phyloP scores from a whole-genome alignment of 2,797 vertebrate species.

The Pseudotriccus pelzelni region DNA sequence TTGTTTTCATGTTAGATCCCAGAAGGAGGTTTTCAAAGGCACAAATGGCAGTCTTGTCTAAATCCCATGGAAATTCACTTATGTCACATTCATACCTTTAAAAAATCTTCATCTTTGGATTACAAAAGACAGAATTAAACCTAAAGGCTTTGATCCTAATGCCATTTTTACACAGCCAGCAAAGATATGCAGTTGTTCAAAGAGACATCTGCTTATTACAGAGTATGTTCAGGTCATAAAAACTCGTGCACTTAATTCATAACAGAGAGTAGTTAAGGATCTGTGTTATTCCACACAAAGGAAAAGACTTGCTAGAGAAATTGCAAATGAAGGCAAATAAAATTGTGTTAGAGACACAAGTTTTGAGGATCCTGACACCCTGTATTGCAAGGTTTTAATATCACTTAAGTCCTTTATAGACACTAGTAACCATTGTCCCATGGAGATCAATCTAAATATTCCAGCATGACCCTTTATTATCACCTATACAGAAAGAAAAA shows the following conservation, averaged over 20 bases:
- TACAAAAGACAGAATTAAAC: not conserved
- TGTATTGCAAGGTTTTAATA: not conserved
- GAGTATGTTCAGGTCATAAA: not conserved
- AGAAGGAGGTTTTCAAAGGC: not conserved
- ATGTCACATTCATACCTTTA: not conserved
- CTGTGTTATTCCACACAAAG: rapidly evolving
- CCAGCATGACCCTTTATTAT: not conserved
- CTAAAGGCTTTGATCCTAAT: not conserved
- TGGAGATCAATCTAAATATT: not conserved
- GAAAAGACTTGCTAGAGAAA: not conserved
- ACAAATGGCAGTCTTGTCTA: not conserved
- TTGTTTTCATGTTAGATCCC: not conserved
- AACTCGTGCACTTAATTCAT: not conserved
- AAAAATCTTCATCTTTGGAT: not conserved
- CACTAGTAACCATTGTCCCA: not conserved
- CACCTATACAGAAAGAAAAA: not conserved
- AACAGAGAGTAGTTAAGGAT: not conserved
- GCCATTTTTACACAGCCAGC: not conserved
- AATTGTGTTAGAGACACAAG: not conserved
- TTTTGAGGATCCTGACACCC: not conserved
- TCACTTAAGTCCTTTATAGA: not conserved
- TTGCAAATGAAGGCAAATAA: not conserved
- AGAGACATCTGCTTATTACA: not conserved
- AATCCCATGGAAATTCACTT: not conserved
- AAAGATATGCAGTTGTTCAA: not conserved